Base-by-base conservation (phyloP, 2,797 vertebrate genomes). In the Coreius guichenoti region DNA sequence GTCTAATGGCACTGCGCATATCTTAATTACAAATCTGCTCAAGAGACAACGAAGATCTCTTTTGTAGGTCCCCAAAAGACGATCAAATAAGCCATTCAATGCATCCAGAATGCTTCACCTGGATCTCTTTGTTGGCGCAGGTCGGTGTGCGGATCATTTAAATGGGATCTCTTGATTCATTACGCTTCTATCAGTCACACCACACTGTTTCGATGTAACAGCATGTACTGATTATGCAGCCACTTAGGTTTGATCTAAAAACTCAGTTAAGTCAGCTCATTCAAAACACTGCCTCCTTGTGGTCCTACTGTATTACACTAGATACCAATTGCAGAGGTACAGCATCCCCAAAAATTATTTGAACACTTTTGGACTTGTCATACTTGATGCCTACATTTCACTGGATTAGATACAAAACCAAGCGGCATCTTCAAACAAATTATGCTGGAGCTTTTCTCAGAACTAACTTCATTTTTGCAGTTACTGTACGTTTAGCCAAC, bases 11-110 rank as follows among this genome's bases (percentile, higher is more conserved):
- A 92, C 88, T 90, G 87, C 74, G 89, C 77, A 90, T 90, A 94
- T 94, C 92, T 93, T 94, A 94, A 95, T 95, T 93, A 92, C 92
- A 93, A 93, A 95, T 93, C 92, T 93, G 88, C 90, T 89, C 78
- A 91, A 90, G 86, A 90, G 91, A 90, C 92, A 88, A 86, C 43
- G 84, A 89, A 87, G 88, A 90, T 80, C 49, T 8, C 90, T 91
- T 88, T 73, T 87, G 89, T 91, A 85, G 88, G 84, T 88, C 91
- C 88, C 54, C 70, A 84, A 80, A 91, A 89, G 86, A 86, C 67
- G 87, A 91, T 90, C 86, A 92, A 92, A 90, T 84, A 69, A 89
- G 91, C 63, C 58, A 29, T 67, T 75, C n/a, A 47, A 2, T 29
- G 49, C 13, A 2, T 80, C 43, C 31, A 21, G 56, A 90, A 43